These are phyloP conservation scores for Bucco capensis DNA, from an alignment of 2,113 vertebrate species.

Conservation along the genomic window DNA sequence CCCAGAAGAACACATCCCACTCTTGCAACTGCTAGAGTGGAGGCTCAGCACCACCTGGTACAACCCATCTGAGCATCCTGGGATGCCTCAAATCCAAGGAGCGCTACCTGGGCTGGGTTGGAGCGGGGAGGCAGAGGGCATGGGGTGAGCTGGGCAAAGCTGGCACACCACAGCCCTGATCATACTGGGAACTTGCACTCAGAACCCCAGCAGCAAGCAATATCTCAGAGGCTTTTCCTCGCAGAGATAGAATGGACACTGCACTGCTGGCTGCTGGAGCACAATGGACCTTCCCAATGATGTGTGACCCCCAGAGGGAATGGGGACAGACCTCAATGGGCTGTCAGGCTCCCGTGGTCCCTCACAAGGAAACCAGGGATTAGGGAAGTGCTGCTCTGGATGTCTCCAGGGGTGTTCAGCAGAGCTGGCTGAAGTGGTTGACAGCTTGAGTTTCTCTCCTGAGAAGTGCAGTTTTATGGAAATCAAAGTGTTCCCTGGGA, in stretches of 20 bases:
- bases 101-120: accelerated
- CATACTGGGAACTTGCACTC: background rate
- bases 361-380: accelerated
- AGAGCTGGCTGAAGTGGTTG: background rate
- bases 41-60: accelerated
- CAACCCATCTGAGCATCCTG: accelerated
- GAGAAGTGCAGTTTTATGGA: background rate
- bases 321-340: background rate
- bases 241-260: accelerated
- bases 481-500: conserved; percentile 31
- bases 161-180: background rate
- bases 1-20: background rate
- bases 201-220: background rate
- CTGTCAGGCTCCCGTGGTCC: accelerated
- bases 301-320: background rate
- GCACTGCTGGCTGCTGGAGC: too few species aligned
- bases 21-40: background rate
- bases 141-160: background rate
- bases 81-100: background rate
- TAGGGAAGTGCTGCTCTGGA: background rate
- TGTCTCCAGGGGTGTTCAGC: background rate
- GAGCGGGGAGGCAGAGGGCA: background rate
- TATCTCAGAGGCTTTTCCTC: background rate
- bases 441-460: background rate
- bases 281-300: accelerated